Evolutionary conservation across 1,140 invertebrate species (phyloP).

Genomic region (Chironomus striatipennis): DNA sequence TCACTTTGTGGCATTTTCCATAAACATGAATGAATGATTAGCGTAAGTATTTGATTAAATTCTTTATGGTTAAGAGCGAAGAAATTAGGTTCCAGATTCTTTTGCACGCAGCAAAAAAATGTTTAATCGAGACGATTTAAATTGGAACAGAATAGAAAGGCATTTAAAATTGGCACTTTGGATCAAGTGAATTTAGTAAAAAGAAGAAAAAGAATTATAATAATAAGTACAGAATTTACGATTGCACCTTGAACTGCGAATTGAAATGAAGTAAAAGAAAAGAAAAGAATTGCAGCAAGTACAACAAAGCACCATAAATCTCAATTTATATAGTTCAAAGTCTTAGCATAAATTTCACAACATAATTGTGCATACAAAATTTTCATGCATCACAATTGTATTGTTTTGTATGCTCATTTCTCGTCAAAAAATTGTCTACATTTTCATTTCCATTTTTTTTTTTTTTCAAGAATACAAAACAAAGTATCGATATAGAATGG

Average conservation of each 20-base stretch:
- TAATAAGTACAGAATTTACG: too few relatives aligned
- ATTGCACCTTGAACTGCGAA: conserved; percentile 10
- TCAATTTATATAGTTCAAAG: conserved; percentile 9
- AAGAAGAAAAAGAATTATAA: too few relatives aligned
- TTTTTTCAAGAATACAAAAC: background rate
- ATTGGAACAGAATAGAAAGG: background rate
- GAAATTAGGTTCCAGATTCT: too few relatives aligned
- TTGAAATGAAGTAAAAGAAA: background rate
- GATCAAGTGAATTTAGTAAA: too few relatives aligned
- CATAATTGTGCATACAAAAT: conserved; percentile 5
- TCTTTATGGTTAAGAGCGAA: too few relatives aligned
- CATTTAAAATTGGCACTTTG: too few relatives aligned
- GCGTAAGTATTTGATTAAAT: conserved; percentile 8
- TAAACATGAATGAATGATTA: background rate
- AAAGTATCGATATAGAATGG: background rate
- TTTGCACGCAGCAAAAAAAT: background rate
- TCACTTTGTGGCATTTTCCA: background rate
- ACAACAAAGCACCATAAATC: conserved; percentile 10
- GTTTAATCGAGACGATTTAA: too few relatives aligned
- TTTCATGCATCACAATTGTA: background rate
- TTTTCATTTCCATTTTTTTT: too few relatives aligned
- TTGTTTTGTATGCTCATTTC: conserved; percentile 6
- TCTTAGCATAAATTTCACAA: conserved; percentile 14
- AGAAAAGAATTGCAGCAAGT: conserved; percentile 7
- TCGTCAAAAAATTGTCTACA: background rate